Evolutionary conservation across 1,140 invertebrate genomes (phyloP).

Genomic region (Pogonomyrmex californicus): DNA sequence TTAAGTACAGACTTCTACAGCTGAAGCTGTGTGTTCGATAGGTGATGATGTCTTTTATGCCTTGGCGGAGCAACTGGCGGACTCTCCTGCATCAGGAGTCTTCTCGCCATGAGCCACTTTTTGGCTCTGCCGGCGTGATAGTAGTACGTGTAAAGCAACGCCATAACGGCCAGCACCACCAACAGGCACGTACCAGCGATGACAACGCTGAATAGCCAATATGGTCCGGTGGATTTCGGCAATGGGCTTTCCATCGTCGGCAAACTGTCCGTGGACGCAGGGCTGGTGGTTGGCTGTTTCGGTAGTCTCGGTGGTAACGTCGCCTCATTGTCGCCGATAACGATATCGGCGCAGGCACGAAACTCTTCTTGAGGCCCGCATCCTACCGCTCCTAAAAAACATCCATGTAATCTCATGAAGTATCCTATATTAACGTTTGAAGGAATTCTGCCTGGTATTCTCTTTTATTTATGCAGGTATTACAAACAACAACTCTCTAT

Average conservation of each 20-base stretch:
- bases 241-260: conserved; percentile 72
- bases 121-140: conserved; percentile 86
- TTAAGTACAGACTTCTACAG: conserved; percentile 69
- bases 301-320: conserved; percentile 69
- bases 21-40: conserved; percentile 77
- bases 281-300: conserved; percentile 70
- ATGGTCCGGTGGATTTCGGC: conserved; percentile 63
- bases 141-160: conserved; percentile 85
- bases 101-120: conserved; percentile 84
- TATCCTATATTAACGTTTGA: not conserved
- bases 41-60: conserved; percentile 83
- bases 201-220: conserved; percentile 83
- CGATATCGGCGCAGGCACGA: conserved; percentile 94
- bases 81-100: conserved; percentile 75
- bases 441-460: not conserved
- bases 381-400: conserved; percentile 90
- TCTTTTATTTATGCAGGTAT: not conserved
- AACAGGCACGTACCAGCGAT: conserved; percentile 85
- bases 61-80: conserved; percentile 86
- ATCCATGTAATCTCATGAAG: not conserved
- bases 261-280: conserved; percentile 60
- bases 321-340: conserved; percentile 88
- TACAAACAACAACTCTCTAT: not conserved
- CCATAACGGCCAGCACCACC: conserved; percentile 84
- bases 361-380: conserved; percentile 96